Evolutionary conservation across 2,113 vertebrate genomes (phyloP).

Genomic region (Rallus limicola): DNA sequence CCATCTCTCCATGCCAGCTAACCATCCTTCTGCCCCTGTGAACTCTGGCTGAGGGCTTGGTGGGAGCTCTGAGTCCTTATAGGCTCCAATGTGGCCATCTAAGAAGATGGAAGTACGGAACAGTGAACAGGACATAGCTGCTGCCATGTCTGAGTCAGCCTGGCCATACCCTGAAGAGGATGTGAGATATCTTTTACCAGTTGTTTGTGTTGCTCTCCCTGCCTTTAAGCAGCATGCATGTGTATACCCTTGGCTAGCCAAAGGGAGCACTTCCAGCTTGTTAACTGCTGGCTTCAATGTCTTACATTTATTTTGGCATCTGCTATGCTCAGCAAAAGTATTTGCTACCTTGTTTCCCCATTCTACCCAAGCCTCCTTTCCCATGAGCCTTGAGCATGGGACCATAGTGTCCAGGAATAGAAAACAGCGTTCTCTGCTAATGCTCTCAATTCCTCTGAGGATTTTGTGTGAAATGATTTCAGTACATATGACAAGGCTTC

Average conservation of each 20-base stretch:
- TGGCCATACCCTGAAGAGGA: background rate
- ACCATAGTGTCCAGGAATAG: background rate
- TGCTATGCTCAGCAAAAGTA: background rate
- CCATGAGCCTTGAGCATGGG: background rate
- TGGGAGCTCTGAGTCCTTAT: background rate
- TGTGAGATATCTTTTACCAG: background rate
- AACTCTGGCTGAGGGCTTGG: background rate
- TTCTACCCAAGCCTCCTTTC: background rate
- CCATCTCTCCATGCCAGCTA: background rate
- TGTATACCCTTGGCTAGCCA: background rate
- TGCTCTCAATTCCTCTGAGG: background rate
- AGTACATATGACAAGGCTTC: background rate
- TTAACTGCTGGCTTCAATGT: background rate
- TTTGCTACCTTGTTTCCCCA: background rate
- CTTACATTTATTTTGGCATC: background rate
- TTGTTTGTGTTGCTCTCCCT: background rate
- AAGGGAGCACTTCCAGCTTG: background rate
- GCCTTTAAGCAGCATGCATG: background rate
- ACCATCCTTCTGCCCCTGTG: background rate
- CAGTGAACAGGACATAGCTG: background rate
- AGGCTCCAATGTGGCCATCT: accelerated
- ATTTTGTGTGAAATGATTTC: background rate
- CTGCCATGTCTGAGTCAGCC: background rate
- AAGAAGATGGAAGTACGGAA: background rate
- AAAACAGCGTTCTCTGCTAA: background rate